phyloP scores from a whole-genome alignment of 1,140 invertebrate species.

The Drosophila pachea region DNA sequence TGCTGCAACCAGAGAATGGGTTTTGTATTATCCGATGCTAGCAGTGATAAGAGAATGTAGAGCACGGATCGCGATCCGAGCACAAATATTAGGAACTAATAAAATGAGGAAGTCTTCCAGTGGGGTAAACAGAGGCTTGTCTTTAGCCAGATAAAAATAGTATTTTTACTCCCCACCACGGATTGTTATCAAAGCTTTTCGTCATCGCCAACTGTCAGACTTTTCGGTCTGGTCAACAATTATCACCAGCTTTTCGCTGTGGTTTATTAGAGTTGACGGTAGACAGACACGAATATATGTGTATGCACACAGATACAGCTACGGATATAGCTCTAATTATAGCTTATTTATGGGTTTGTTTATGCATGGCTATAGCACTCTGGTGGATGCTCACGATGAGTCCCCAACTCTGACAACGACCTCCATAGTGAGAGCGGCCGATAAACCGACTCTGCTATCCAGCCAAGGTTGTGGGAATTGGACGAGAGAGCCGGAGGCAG shows the following conservation, averaged over 20 bases:
- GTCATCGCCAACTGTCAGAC: no score
- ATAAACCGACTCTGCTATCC: neutral
- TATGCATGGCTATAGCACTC: conserved; percentile 1
- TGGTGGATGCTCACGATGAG: neutral
- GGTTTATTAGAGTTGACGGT: conserved; percentile 13
- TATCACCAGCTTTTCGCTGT: conserved; percentile 14
- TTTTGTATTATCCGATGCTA: no score
- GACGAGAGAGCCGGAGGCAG: conserved; percentile 58
- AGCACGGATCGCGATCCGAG: no score
- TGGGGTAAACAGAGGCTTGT: no score
- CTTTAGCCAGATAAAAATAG: no score
- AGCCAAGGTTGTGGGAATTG: conserved; percentile 60
- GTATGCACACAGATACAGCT: neutral
- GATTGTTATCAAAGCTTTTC: no score
- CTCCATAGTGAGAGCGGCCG: neutral
- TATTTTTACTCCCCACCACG: no score
- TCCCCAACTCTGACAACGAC: conserved; percentile 1
- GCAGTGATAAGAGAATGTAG: no score
- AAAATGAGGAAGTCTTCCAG: no score
- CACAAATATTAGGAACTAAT: no score
- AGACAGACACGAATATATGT: neutral
- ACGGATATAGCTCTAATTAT: conserved; percentile 15
- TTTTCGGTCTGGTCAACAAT: conserved; percentile 2
- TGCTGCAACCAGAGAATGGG: no score
- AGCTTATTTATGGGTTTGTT: conserved; percentile 9